Evolutionary conservation across 2,797 vertebrate species (phyloP).

Genomic region (Cyclura pinguis): DNA sequence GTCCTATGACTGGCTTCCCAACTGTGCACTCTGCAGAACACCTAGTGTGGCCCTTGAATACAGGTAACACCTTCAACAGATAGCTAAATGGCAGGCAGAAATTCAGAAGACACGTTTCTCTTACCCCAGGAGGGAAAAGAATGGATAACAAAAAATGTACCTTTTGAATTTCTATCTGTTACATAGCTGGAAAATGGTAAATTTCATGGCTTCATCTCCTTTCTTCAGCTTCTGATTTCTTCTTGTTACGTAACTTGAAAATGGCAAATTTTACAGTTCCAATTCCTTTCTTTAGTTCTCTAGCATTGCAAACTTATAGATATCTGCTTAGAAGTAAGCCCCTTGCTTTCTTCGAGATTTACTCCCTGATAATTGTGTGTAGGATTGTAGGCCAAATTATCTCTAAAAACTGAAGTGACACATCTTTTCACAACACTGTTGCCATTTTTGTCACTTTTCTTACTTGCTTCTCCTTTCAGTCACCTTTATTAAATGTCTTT

Average conservation of each 20-base stretch:
- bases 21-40: neutral
- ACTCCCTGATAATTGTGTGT: neutral
- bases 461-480: neutral
- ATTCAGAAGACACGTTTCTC: neutral
- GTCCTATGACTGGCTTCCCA: neutral
- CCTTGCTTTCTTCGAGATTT: neutral
- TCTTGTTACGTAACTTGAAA: neutral
- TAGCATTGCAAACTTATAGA: neutral
- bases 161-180: neutral
- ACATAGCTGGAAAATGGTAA: neutral
- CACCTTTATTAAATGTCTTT: slow-evolving; percentile 38
- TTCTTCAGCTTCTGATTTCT: neutral
- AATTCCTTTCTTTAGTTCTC: slow-evolving; percentile 31
- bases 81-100: neutral
- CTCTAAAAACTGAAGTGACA: neutral
- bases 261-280: neutral
- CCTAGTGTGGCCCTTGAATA: neutral
- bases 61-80: neutral
- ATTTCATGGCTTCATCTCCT: too few species aligned
- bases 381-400: slow-evolving; percentile 5
- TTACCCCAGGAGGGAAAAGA: neutral
- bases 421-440: neutral
- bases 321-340: neutral
- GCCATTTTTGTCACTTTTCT: slow-evolving; percentile 21
- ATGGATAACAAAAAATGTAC: neutral